phyloP scores from a whole-genome alignment of 2,888 invertebrate species.

The Dioctria rufipes region DNA sequence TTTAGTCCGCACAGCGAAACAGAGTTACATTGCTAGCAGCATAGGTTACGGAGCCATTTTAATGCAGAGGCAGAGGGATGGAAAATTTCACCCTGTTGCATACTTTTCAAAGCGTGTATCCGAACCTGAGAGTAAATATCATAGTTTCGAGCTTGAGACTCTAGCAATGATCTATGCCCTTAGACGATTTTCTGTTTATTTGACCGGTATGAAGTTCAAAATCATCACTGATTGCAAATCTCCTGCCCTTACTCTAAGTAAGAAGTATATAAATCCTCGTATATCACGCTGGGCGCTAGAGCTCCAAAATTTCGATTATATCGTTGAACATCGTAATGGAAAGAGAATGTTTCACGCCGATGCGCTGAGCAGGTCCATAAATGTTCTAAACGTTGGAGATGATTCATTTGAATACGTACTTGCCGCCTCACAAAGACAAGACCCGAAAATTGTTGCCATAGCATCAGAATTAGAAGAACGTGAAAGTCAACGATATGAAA shows the following conservation, averaged over 20 bases:
- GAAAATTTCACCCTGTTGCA: background rate
- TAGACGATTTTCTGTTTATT: background rate
- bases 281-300: background rate
- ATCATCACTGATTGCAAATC: background rate
- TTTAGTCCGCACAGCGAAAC: no score
- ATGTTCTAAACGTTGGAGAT: conserved; percentile 47
- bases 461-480: conserved; percentile 56
- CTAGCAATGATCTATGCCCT: background rate
- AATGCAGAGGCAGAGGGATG: background rate
- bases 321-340: conserved; percentile 58
- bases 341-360: conserved; percentile 64
- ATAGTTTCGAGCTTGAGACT: background rate
- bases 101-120: background rate
- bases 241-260: no score
- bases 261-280: background rate
- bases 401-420: conserved; percentile 56
- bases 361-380: conserved; percentile 61
- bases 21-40: no score
- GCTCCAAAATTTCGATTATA: no score
- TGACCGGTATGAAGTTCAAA: background rate
- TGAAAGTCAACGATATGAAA: conserved; percentile 54
- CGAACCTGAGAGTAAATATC: background rate
- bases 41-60: no score
- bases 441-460: conserved; percentile 60
- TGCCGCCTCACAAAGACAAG: conserved; percentile 56